These are phyloP conservation scores for Perca flavescens DNA, from an alignment of 2,113 vertebrate species.

Conservation along the genomic window DNA sequence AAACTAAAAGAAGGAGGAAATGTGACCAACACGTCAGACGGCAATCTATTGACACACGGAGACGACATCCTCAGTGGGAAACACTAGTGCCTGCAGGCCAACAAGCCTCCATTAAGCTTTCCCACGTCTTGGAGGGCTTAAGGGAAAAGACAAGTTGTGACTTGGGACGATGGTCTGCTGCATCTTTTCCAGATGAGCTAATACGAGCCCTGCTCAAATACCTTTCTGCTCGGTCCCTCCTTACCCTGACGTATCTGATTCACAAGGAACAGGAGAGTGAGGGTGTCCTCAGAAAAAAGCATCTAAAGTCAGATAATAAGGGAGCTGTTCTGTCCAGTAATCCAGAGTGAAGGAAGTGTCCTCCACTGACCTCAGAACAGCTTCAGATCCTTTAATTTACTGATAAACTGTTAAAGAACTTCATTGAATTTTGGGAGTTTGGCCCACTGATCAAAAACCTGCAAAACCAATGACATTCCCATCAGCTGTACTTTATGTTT, in stretches of 20 bases:
- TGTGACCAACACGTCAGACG: constrained; percentile 6
- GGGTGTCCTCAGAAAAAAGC: constrained; percentile 6
- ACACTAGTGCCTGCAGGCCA: constrained; percentile 63
- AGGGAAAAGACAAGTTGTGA: constrained; percentile 61
- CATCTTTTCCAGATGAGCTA: constrained; percentile 76
- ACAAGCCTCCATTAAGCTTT: constrained; percentile 50
- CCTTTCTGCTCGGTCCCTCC: constrained; percentile 40
- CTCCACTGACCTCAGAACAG: constrained; percentile 24
- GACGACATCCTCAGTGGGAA: constrained; percentile 33
- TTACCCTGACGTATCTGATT: constrained; percentile 1
- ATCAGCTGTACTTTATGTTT: not conserved
- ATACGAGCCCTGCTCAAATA: constrained; percentile 53
- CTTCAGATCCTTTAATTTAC: constrained; percentile 8
- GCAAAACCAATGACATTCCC: not conserved
- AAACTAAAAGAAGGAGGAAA: constrained; percentile 46
- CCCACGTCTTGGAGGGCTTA: constrained; percentile 42
- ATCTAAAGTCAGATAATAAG: not conserved
- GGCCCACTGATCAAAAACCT: not conserved
- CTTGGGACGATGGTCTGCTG: constrained; percentile 54
- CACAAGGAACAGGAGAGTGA: constrained; percentile 6
- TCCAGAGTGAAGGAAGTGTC: constrained; percentile 12
- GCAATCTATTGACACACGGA: constrained; percentile 25
- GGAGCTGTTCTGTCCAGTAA: not conserved
- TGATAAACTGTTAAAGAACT: not conserved
- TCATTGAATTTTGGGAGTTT: not conserved